These are phyloP conservation scores for Papilio helenus DNA, from an alignment of 1,140 invertebrate species.

Conservation along the genomic window DNA sequence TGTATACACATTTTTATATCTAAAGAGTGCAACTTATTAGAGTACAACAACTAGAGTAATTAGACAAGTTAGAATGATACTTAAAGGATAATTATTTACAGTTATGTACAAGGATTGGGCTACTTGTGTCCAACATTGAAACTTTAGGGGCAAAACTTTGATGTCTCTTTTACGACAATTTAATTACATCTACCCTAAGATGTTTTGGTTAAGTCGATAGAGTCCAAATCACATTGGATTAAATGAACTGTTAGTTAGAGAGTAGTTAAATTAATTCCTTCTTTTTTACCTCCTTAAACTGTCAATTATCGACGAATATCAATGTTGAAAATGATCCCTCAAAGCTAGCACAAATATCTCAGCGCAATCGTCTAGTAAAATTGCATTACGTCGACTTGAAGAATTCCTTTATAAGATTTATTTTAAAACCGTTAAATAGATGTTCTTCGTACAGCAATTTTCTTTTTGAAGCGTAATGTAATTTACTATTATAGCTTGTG, in stretches of 20 bases:
- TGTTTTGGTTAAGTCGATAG: neutral
- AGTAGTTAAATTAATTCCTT: neutral
- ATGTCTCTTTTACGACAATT: conserved; percentile 24
- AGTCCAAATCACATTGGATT: neutral
- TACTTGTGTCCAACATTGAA: conserved; percentile 24
- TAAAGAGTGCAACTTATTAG: neutral
- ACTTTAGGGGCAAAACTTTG: conserved; percentile 16
- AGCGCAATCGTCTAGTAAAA: neutral
- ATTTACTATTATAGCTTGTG: neutral
- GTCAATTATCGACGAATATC: neutral
- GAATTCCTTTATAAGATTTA: no score
- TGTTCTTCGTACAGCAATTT: no score
- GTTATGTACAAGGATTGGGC: neutral
- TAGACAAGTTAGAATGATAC: conserved; percentile 5
- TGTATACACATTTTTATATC: neutral
- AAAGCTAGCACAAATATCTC: neutral
- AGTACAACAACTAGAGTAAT: conserved; percentile 5
- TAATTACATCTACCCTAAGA: conserved; percentile 3
- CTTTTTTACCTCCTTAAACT: neutral
- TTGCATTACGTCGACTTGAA: no score
- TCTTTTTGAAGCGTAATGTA: neutral
- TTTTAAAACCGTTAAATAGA: no score
- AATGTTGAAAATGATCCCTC: neutral
- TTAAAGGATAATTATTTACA: conserved; percentile 12
- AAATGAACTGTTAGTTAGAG: neutral